Evolutionary conservation across 92 coral and sea anemone species (phyloP).

Genomic region (Meandrina meandrites): DNA sequence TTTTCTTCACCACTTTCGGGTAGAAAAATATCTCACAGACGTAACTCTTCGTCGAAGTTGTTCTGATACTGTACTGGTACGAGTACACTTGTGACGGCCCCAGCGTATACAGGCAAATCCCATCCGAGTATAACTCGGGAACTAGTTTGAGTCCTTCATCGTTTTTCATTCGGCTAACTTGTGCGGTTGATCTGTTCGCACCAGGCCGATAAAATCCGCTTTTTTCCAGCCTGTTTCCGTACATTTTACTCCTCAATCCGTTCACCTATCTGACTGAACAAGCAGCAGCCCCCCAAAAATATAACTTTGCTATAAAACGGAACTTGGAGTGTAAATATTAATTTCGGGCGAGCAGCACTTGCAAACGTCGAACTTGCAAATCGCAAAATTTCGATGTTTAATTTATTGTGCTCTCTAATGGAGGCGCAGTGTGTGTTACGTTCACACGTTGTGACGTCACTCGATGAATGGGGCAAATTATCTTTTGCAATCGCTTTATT

Average conservation of each 20-base stretch:
- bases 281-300: neutral
- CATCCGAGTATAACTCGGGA: conserved; percentile 62
- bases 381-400: conserved; percentile 28
- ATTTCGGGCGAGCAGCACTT: neutral
- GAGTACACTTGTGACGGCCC: conserved; percentile 67
- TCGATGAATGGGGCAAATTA: neutral
- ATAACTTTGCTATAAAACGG: neutral
- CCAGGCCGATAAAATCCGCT: neutral
- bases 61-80: conserved; percentile 64
- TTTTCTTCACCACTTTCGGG: conserved; percentile 61
- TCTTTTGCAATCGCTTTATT: neutral
- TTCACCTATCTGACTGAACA: neutral
- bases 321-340: neutral
- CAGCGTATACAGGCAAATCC: conserved; percentile 40
- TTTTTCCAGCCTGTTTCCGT: neutral
- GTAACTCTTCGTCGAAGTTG: conserved; percentile 48
- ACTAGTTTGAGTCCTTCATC: conserved; percentile 36
- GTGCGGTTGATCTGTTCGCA: conserved; percentile 20
- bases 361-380: conserved; percentile 26
- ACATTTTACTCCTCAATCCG: neutral
- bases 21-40: conserved; percentile 68
- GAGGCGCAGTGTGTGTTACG: neutral
- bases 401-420: conserved; percentile 1
- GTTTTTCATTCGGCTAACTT: neutral
- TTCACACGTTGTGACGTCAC: conserved; percentile 26